Evolutionary conservation across 2,113 vertebrate species (phyloP).

Genomic region (Siphamia tubifer): DNA sequence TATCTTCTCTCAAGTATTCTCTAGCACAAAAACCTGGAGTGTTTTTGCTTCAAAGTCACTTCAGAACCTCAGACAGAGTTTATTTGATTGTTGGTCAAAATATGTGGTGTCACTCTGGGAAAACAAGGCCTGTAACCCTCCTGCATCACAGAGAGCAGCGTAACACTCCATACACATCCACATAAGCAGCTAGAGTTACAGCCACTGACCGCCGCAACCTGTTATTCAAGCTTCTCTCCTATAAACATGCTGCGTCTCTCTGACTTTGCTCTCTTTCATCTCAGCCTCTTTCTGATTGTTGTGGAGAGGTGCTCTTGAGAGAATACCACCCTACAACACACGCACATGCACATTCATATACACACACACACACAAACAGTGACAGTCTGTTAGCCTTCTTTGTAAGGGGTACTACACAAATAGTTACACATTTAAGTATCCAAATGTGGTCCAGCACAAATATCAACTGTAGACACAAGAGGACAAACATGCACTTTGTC

Average conservation of each 20-base stretch:
- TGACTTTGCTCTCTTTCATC: constrained; percentile 59
- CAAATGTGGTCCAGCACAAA: constrained; percentile 26
- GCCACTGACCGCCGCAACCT: constrained; percentile 48
- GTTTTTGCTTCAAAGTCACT: constrained; percentile 35
- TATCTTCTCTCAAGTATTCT: neutral
- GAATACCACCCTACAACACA: neutral
- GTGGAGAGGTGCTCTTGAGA: constrained; percentile 50
- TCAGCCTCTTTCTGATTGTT: constrained; percentile 52
- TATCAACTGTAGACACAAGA: constrained; percentile 7
- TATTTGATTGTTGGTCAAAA: constrained; percentile 61
- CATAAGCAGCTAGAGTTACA: constrained; percentile 60
- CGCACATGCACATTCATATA: too few relatives aligned
- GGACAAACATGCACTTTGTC: neutral
- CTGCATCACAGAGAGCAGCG: constrained; percentile 29
- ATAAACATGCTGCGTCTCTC: constrained; percentile 60
- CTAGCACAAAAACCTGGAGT: constrained; percentile 14
- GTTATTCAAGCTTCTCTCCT: constrained; percentile 49
- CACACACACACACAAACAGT: constrained; percentile 15
- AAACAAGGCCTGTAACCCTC: constrained; percentile 40
- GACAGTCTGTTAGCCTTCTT: neutral
- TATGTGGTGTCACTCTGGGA: constrained; percentile 59
- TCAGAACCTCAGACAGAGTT: constrained; percentile 41
- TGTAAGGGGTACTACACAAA: constrained; percentile 17
- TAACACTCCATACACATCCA: constrained; percentile 22
- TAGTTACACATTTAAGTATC: constrained; percentile 14